phyloP scores from a whole-genome alignment of 2,113 vertebrate species.

The Microcebus murinus region DNA sequence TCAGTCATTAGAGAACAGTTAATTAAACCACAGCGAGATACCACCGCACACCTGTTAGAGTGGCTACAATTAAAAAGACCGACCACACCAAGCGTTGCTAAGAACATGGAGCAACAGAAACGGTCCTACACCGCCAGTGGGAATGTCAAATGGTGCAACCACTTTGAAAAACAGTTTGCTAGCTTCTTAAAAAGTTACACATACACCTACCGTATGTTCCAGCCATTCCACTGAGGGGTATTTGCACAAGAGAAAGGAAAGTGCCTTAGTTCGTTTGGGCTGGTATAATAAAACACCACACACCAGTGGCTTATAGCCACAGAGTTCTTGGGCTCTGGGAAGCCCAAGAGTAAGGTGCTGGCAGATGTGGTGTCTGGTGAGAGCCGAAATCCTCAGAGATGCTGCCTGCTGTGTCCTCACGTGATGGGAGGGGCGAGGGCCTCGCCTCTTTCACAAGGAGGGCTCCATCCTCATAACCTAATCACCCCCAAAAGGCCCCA shows the following conservation, averaged over 20 bases:
- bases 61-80: neutral
- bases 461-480: neutral
- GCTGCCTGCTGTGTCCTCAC: neutral
- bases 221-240: neutral
- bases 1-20: neutral
- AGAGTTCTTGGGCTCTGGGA: too few relatives aligned
- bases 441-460: neutral
- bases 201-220: too few relatives aligned
- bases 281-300: neutral
- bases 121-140: too few relatives aligned
- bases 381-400: neutral
- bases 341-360: neutral
- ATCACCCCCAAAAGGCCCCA: neutral
- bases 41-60: fast-evolving
- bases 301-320: neutral
- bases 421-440: too few relatives aligned
- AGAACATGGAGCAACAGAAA: neutral
- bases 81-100: neutral
- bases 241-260: neutral
- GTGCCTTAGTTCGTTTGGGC: neutral
- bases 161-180: neutral
- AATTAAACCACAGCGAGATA: neutral
- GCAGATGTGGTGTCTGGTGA: neutral
- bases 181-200: neutral
- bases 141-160: neutral